Evolutionary conservation across 2,888 invertebrate species (phyloP).

Genomic region (Erpobdella octoculata): DNA sequence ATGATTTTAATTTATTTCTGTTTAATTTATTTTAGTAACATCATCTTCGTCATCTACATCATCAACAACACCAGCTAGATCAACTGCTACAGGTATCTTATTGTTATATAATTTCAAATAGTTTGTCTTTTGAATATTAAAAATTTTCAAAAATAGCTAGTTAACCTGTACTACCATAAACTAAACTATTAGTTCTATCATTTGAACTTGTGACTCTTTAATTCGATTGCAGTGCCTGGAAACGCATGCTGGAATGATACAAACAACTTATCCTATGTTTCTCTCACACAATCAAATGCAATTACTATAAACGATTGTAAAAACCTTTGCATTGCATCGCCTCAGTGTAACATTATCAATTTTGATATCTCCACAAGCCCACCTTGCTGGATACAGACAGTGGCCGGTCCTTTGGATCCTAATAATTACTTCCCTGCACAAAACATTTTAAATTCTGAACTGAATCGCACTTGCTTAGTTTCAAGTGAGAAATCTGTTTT

Average conservation of each 20-base stretch:
- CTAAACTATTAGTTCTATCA: too few species aligned
- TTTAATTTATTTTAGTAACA: too few species aligned
- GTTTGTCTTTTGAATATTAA: too few species aligned
- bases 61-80: too few species aligned
- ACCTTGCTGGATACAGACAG: constrained; percentile 23
- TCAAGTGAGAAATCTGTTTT: neutral
- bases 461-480: neutral
- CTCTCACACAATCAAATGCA: neutral
- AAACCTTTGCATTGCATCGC: neutral
- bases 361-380: neutral
- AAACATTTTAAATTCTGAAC: neutral
- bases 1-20: too few species aligned
- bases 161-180: too few species aligned
- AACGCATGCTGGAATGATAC: constrained; percentile 10
- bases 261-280: neutral
- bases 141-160: too few species aligned
- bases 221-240: too few species aligned
- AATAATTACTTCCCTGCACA: neutral
- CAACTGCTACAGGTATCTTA: too few species aligned
- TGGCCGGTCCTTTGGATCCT: neutral
- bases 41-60: too few species aligned
- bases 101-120: too few species aligned
- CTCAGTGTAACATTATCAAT: neutral
- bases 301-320: neutral
- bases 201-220: too few species aligned